A percentile compares a stretch with the other conserved stretches of the same genome.
Evolutionary conservation across 2,797 vertebrate species (phyloP).

Genomic region (Remorina albescens): DNA sequence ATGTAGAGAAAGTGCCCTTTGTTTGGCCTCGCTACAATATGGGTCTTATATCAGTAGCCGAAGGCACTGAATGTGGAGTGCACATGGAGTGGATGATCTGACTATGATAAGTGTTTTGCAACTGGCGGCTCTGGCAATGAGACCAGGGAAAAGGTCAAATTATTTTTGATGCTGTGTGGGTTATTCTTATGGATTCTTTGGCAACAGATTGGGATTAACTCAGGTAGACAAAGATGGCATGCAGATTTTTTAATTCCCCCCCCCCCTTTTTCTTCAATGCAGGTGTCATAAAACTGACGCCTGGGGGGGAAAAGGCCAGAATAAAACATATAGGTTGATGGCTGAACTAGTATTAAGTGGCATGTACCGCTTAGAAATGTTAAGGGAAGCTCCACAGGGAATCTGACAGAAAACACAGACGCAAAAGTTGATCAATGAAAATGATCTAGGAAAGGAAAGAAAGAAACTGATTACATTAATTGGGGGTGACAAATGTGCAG

Average conservation of each 20-base stretch:
- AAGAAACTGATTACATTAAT: background rate
- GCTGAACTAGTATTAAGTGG: conserved; percentile 12
- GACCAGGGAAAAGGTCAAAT: conserved; percentile 33
- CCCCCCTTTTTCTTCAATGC: background rate
- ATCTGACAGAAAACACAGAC: background rate
- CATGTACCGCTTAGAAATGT: conserved; percentile 31
- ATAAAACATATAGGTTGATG: conserved; percentile 8
- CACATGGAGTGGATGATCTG: conserved; percentile 41
- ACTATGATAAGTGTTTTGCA: conserved; percentile 32
- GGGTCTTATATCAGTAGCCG: conserved; percentile 33
- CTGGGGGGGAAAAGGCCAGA: background rate
- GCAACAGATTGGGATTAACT: background rate
- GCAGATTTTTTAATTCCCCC: conserved; percentile 12
- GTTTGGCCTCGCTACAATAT: conserved; percentile 45
- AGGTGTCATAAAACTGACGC: conserved; percentile 25
- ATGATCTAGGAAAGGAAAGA: conserved; percentile 17
- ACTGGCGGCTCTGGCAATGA: conserved; percentile 24
- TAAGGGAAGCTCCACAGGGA: conserved; percentile 12
- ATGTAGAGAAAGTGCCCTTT: conserved; percentile 43
- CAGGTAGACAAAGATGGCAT: background rate
- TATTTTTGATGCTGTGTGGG: conserved; percentile 34
- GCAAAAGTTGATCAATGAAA: conserved; percentile 25
- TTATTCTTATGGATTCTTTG: conserved; percentile 23
- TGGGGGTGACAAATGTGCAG: conserved; percentile 4
- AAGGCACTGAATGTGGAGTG: conserved; percentile 29